Conservation (phyloP, 2,888 invertebrate genomes). For the Tachina grossa region DNA sequence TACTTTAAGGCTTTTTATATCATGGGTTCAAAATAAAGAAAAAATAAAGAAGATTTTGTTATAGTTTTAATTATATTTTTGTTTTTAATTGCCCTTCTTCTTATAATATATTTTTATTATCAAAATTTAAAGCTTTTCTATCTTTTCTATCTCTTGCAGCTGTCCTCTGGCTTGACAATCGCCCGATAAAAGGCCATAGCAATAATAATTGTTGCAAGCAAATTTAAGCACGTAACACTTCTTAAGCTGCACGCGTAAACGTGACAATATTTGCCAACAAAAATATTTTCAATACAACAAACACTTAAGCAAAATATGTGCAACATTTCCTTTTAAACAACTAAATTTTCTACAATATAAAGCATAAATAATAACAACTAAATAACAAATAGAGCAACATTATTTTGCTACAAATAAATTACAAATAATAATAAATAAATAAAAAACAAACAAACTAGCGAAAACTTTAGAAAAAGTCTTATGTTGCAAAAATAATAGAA, state of each 20-base stretch:
- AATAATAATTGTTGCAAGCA: constrained; percentile 60
- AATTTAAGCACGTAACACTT: constrained; percentile 55
- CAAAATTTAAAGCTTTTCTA: neutral
- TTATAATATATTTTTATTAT: neutral
- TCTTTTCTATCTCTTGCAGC: constrained; percentile 38
- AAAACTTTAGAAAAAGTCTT: constrained; percentile 1
- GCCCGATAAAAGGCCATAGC: constrained; percentile 4
- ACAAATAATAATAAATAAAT: neutral
- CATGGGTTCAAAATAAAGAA: no score
- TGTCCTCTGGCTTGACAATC: neutral
- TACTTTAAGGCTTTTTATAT: no score
- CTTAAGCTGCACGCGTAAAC: constrained; percentile 53
- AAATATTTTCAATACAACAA: neutral
- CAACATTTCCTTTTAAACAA: constrained; percentile 34
- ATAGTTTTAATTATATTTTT: neutral
- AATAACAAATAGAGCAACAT: constrained; percentile 68
- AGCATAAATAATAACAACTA: constrained; percentile 67
- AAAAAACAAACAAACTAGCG: neutral
- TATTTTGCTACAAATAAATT: constrained; percentile 37
- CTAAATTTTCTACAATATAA: constrained; percentile 31
- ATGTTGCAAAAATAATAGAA: constrained; percentile 7
- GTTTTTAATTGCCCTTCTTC: neutral
- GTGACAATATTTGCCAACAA: constrained; percentile 64
- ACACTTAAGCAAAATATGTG: constrained; percentile 2
- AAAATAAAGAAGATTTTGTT: no score